phyloP scores from a whole-genome alignment of 2,888 invertebrate genomes.

The Pristionchus entomophagus region DNA sequence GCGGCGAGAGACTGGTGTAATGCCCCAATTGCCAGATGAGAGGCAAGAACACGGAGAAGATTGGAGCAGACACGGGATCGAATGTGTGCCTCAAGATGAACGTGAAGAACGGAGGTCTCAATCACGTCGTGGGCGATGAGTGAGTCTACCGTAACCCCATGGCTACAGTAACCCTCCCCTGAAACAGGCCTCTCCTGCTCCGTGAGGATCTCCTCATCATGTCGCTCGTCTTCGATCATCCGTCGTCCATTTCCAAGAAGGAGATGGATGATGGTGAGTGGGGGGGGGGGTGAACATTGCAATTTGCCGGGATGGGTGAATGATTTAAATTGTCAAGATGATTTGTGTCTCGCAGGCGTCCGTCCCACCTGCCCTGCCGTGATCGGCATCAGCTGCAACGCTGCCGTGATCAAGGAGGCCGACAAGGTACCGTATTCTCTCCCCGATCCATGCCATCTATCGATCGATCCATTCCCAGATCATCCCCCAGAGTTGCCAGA shows the following conservation, averaged over 20 bases:
- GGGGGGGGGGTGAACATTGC: background rate
- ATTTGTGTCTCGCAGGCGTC: background rate
- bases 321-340: background rate
- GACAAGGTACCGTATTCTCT: background rate
- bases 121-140: constrained; percentile 16
- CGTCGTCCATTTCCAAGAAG: constrained; percentile 24
- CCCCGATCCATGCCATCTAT: background rate
- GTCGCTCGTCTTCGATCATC: constrained; percentile 29
- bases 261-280: constrained; percentile 28
- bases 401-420: background rate
- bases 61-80: constrained; percentile 2
- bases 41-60: constrained; percentile 25
- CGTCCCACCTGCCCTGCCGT: constrained; percentile 14
- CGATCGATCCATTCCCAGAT: background rate
- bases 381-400: constrained; percentile 17
- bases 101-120: constrained; percentile 33
- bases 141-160: background rate
- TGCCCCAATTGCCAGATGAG: background rate
- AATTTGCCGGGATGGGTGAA: background rate
- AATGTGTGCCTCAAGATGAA: constrained; percentile 24
- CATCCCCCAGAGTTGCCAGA: background rate
- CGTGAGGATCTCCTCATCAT: constrained; percentile 5
- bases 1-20: background rate
- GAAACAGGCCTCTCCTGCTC: background rate
- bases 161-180: background rate